These are phyloP conservation scores for Nibea coibor DNA, from an alignment of 2,113 vertebrate species.

Conservation along the genomic window DNA sequence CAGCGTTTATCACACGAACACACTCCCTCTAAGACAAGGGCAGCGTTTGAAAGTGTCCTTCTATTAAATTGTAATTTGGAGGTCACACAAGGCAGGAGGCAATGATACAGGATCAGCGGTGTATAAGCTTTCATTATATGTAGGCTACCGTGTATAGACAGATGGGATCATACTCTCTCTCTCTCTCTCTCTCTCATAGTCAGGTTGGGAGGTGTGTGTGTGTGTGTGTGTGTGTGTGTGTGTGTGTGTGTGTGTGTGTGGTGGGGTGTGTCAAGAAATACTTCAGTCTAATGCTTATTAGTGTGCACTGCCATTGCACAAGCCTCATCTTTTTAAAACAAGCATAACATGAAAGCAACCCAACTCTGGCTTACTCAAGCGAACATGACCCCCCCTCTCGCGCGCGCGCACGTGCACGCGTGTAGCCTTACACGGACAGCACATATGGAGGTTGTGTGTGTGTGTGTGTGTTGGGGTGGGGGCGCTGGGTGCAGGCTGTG, in stretches of 20 bases:
- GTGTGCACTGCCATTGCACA: slow-evolving; percentile 72
- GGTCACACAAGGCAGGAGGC: slow-evolving; percentile 83
- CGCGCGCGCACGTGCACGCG: slow-evolving; percentile 40
- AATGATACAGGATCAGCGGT: slow-evolving; percentile 86
- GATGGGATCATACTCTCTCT: slow-evolving; percentile 84
- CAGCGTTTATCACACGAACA: slow-evolving; percentile 21
- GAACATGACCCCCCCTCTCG: slow-evolving; percentile 42
- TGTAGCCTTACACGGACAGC: slow-evolving; percentile 41
- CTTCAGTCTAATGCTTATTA: slow-evolving; percentile 84
- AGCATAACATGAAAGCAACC: slow-evolving; percentile 81
- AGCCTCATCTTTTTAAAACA: slow-evolving; percentile 80
- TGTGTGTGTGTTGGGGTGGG: slow-evolving; percentile 25
- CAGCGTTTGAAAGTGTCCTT: slow-evolving; percentile 86
- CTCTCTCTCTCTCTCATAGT: slow-evolving; percentile 45
- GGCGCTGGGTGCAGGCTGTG: slow-evolving; percentile 70
- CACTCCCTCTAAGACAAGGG: slow-evolving; percentile 31
- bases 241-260: slow-evolving; percentile 34
- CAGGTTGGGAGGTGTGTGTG: slow-evolving; percentile 35
- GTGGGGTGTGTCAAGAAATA: slow-evolving; percentile 63
- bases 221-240: slow-evolving; percentile 31
- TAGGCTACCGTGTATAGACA: slow-evolving; percentile 70
- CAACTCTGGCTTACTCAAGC: slow-evolving; percentile 75
- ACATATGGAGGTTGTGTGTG: slow-evolving; percentile 51
- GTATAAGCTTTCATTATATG: slow-evolving; percentile 86
- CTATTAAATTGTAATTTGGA: slow-evolving; percentile 89